These are phyloP conservation scores for Aporrectodea caliginosa DNA, from an alignment of 1,140 invertebrate species.

Conservation along the genomic window DNA sequence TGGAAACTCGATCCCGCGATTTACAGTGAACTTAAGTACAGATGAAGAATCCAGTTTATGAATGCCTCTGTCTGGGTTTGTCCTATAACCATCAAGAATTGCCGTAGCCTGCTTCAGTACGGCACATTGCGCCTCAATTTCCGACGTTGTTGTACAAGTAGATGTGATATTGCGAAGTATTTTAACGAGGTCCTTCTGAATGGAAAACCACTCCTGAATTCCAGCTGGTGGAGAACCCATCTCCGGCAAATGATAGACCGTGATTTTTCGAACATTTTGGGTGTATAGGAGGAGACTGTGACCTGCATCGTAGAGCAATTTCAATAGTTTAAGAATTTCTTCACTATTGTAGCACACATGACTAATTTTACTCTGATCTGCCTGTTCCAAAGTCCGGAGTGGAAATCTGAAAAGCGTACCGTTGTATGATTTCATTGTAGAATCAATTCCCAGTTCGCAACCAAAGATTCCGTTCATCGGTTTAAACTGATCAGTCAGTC, in stretches of 20 bases:
- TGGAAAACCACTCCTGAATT: too few species aligned
- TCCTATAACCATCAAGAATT: not conserved
- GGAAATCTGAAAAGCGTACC: conserved; percentile 47
- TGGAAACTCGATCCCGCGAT: too few species aligned
- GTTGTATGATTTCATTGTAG: conserved; percentile 28
- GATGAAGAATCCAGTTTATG: not conserved
- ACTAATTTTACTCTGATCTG: conserved; percentile 41
- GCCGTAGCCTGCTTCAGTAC: not conserved
- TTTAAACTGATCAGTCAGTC: conserved; percentile 38
- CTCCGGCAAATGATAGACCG: conserved; percentile 40
- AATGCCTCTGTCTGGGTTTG: not conserved
- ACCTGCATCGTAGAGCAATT: conserved; percentile 38
- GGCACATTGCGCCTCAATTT: not conserved
- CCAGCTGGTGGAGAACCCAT: too few species aligned
- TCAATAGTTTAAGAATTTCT: conserved; percentile 39
- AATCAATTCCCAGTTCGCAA: conserved; percentile 31
- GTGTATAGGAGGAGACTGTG: conserved; percentile 45
- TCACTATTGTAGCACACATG: conserved; percentile 37
- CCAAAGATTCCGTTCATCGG: conserved; percentile 44
- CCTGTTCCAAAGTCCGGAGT: conserved; percentile 39
- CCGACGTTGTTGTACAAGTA: not conserved
- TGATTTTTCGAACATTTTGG: conserved; percentile 43
- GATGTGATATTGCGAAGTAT: too few species aligned
- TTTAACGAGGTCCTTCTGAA: too few species aligned
- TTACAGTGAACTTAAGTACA: not conserved